Percentiles rank a stretch among this genome's conserved stretches.
Evolutionary conservation across 2,113 vertebrate genomes (phyloP).

Genomic region (Channa maculata): DNA sequence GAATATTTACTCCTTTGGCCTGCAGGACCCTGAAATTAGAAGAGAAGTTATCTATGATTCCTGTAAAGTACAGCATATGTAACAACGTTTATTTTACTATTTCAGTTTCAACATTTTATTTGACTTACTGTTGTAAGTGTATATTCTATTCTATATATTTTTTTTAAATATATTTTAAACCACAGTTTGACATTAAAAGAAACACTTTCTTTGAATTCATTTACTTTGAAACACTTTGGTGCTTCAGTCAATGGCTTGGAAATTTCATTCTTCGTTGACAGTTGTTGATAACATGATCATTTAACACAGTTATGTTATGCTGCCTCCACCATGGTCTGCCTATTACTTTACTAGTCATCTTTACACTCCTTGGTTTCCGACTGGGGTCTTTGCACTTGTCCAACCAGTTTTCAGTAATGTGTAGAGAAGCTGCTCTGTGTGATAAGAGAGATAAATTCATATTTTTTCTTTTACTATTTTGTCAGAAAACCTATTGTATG

Average conservation of each 20-base stretch:
- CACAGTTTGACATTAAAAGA: background rate
- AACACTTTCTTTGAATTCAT: background rate
- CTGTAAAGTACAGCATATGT: background rate
- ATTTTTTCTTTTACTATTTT: no score
- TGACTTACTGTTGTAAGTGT: background rate
- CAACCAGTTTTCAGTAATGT: no score
- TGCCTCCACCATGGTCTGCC: background rate
- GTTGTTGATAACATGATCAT: background rate
- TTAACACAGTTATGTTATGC: background rate
- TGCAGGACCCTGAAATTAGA: background rate
- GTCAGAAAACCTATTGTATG: no score
- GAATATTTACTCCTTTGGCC: conserved; percentile 37
- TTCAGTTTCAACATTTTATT: background rate
- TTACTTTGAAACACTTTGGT: background rate
- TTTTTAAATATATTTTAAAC: background rate
- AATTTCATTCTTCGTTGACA: background rate
- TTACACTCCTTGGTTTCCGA: background rate
- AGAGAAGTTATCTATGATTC: background rate
- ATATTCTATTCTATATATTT: no score
- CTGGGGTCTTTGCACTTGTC: background rate
- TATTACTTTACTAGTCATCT: background rate
- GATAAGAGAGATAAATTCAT: no score
- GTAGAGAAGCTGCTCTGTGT: no score
- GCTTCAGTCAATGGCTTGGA: background rate
- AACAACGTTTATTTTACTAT: background rate